Conservation (phyloP, 2,797 vertebrate genomes). For the Sebastolobus alascanus region DNA sequence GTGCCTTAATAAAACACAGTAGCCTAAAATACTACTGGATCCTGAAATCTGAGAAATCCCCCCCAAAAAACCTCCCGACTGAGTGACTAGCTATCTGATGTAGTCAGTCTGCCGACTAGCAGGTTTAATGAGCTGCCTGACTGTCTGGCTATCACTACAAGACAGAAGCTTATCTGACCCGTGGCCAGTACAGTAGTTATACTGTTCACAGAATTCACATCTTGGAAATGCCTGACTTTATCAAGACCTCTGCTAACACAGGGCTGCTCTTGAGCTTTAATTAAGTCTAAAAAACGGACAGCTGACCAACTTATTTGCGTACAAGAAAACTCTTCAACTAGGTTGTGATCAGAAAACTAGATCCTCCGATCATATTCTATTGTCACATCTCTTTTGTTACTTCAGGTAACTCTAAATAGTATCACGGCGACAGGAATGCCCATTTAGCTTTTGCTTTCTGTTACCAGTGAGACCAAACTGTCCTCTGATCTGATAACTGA, state of each 20-base stretch:
- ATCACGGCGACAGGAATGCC: background rate
- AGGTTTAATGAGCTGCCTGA: constrained; percentile 49
- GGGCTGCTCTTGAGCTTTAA: constrained; percentile 22
- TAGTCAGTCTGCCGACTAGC: constrained; percentile 32
- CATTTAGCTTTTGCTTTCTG: background rate
- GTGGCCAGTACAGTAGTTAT: constrained; percentile 41
- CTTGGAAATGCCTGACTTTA: constrained; percentile 32
- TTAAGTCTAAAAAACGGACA: constrained; percentile 15
- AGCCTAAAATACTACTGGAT: constrained; percentile 9
- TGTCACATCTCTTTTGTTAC: background rate
- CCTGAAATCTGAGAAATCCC: constrained; percentile 12
- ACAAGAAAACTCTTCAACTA: background rate
- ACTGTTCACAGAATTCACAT: constrained; percentile 43
- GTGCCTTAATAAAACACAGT: background rate
- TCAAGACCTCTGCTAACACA: constrained; percentile 25
- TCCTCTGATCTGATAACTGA: background rate
- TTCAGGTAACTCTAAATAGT: background rate
- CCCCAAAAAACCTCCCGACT: background rate
- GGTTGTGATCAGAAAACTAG: background rate
- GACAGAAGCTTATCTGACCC: constrained; percentile 53
- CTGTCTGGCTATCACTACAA: constrained; percentile 41
- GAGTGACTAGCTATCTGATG: constrained; percentile 46
- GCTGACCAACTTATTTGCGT: background rate
- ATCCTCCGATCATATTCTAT: background rate
- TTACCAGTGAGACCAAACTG: background rate